Evolutionary conservation across 2,888 invertebrate genomes (phyloP).

Genomic region (Tromatobia lineatoria): DNA sequence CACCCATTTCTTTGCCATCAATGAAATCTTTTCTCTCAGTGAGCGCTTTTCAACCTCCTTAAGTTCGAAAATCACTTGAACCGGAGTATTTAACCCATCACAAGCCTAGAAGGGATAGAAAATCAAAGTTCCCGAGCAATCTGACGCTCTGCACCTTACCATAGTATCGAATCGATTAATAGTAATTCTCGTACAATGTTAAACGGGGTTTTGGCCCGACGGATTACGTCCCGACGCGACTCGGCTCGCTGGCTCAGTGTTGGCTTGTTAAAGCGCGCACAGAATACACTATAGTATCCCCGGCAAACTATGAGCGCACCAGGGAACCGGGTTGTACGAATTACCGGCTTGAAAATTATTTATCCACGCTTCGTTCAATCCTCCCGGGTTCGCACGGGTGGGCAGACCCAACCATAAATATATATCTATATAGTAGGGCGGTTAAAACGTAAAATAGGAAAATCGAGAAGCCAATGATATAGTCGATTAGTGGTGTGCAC

Average conservation of each 20-base stretch:
- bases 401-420: background rate
- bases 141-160: background rate
- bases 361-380: slow-evolving; percentile 23
- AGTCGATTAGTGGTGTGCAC: slow-evolving; percentile 4
- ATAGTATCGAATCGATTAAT: slow-evolving; percentile 17
- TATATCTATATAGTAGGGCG: background rate
- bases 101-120: background rate
- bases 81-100: background rate
- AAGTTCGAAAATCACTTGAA: background rate
- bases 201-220: slow-evolving; percentile 24
- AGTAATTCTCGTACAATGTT: slow-evolving; percentile 32
- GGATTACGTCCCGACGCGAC: slow-evolving; percentile 22
- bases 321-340: slow-evolving; percentile 23
- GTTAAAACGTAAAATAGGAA: slow-evolving; percentile 19
- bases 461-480: slow-evolving; percentile 14
- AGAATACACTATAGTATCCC: background rate
- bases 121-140: slow-evolving; percentile 7
- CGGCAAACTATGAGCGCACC: background rate
- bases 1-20: too few relatives aligned
- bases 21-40: too few relatives aligned
- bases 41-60: too few relatives aligned
- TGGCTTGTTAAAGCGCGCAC: background rate
- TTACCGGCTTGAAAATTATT: slow-evolving; percentile 39
- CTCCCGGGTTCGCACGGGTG: slow-evolving; percentile 4
- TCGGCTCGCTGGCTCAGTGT: slow-evolving; percentile 8